phyloP scores from a whole-genome alignment of 2,113 vertebrate species.

The Burhinus oedicnemus region DNA sequence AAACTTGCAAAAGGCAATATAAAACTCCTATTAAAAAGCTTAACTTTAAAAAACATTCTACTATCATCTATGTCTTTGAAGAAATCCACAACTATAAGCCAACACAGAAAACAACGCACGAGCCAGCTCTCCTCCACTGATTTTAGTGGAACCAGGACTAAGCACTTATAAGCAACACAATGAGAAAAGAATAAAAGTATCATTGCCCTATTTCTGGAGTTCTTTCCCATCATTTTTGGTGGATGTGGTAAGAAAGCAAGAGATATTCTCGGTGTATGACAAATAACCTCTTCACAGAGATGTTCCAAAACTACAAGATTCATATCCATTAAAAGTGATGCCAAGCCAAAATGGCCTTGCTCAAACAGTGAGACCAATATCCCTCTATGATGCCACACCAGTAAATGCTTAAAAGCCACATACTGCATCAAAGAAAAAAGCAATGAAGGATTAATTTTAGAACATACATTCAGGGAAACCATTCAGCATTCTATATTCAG shows the following conservation, averaged over 20 bases:
- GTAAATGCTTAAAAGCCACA: not conserved
- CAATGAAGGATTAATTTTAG: not conserved
- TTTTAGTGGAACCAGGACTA: not conserved
- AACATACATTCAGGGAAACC: not conserved
- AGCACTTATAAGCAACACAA: not conserved
- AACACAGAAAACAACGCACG: not conserved
- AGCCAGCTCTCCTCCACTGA: not conserved
- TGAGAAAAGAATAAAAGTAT: not conserved
- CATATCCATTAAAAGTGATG: not conserved
- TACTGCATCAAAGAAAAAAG: not conserved
- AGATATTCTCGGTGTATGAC: not conserved
- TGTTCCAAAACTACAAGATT: not conserved
- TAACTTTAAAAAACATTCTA: not conserved
- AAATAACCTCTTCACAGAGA: not conserved
- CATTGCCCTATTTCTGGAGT: not conserved
- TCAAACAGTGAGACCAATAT: not conserved
- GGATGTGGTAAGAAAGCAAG: not conserved
- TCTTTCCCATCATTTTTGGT: not conserved
- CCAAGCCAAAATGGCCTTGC: not conserved
- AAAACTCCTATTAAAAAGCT: not conserved
- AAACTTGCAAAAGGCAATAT: not conserved
- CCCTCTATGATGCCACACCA: not conserved
- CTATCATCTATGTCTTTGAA: not conserved
- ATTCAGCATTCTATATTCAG: not conserved
- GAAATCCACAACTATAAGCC: not conserved